A percentile compares a stretch with the other conserved stretches of the same genome.
Evolutionary conservation across 2,888 invertebrate species (phyloP).

Genomic region (Cantharis lateralis): DNA sequence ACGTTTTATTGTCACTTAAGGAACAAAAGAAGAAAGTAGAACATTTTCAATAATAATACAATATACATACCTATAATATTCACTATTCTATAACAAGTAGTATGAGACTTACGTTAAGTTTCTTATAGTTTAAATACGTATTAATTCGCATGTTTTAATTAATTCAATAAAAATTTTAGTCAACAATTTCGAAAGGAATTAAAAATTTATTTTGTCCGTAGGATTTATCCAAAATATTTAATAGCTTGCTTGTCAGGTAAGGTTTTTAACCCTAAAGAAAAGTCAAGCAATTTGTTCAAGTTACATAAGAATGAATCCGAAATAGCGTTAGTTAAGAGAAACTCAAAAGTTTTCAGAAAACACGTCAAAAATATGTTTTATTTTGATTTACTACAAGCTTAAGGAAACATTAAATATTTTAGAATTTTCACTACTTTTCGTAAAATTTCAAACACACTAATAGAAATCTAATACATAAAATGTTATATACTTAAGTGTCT

Average conservation of each 20-base stretch:
- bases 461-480: constrained; percentile 26
- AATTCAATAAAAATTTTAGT: neutral
- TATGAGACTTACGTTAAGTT: neutral
- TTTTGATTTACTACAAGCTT: neutral
- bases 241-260: neutral
- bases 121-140: neutral
- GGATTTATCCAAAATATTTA: neutral
- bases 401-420: neutral
- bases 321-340: neutral
- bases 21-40: too few species aligned
- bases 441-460: neutral
- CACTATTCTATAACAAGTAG: too few species aligned
- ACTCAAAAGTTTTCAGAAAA: neutral
- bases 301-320: neutral
- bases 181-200: neutral
- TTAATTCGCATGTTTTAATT: neutral
- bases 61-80: too few species aligned
- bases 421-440: neutral
- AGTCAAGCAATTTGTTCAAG: neutral
- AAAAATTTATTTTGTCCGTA: neutral
- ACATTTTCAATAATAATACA: too few species aligned
- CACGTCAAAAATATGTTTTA: neutral
- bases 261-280: neutral
- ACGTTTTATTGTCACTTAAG: too few species aligned
- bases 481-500: constrained; percentile 62